Conservation (phyloP, 2,113 vertebrate species). For the Phodopus roborovskii region DNA sequence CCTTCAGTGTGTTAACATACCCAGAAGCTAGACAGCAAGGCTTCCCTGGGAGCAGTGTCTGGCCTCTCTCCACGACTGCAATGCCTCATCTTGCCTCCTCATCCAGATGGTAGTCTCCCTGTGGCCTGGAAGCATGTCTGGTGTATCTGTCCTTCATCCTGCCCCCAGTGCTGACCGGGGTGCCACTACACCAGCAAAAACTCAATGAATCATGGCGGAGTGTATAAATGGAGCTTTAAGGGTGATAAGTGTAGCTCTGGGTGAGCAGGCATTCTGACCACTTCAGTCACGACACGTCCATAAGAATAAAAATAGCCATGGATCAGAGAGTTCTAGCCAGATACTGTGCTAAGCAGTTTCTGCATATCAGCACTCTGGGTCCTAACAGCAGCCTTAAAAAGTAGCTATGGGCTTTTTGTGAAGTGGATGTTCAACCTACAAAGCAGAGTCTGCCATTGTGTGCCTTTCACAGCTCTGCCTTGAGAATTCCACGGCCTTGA, state of each 20-base stretch:
- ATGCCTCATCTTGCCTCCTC: neutral
- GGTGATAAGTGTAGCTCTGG: neutral
- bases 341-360: neutral
- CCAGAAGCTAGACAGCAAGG: neutral
- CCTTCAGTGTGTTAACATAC: neutral
- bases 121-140: neutral
- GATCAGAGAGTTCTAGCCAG: neutral
- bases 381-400: neutral
- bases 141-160: slow-evolving; percentile 26
- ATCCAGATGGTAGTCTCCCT: slow-evolving; percentile 10
- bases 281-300: neutral
- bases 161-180: neutral
- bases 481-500: neutral
- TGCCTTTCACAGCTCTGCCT: neutral
- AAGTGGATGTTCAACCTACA: neutral
- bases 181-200: neutral
- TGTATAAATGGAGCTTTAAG: neutral
- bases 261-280: slow-evolving; percentile 4
- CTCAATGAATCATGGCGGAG: neutral
- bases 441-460: neutral
- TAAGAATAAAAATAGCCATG: neutral
- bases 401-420: neutral
- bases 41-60: neutral
- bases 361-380: neutral
- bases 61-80: neutral